A percentile compares a stretch with the other conserved stretches of the same genome.
phyloP scores from a whole-genome alignment of 1,140 invertebrate genomes.

The Polypedilum pembai region DNA sequence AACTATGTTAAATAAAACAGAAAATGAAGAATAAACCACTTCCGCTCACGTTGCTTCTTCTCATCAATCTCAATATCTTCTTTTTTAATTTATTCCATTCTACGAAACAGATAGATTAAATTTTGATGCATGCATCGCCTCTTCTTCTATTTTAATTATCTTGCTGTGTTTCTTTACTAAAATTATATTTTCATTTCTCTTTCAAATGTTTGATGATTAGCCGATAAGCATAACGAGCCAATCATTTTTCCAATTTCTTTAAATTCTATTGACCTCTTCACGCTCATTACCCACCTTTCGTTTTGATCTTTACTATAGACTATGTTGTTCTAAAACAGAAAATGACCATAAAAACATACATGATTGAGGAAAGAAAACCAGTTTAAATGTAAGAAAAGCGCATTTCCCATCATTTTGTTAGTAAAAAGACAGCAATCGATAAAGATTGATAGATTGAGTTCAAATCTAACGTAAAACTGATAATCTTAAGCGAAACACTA shows the following conservation, averaged over 20 bases:
- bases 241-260: neutral
- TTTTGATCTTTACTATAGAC: too few relatives aligned
- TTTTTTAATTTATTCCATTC: too few relatives aligned
- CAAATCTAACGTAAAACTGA: neutral
- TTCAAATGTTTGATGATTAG: neutral
- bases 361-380: too few relatives aligned
- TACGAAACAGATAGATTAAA: too few relatives aligned
- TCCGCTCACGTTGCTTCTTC: constrained; percentile 1
- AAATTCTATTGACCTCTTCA: neutral
- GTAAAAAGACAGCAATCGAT: neutral
- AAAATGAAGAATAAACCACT: neutral
- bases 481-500: neutral
- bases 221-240: constrained; percentile 16
- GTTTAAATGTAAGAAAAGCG: neutral
- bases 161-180: neutral
- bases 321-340: too few relatives aligned
- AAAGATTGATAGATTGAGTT: constrained; percentile 21
- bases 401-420: neutral
- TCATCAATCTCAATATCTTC: too few relatives aligned
- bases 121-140: too few relatives aligned
- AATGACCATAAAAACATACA: too few relatives aligned
- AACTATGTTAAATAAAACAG: neutral
- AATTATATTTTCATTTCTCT: neutral
- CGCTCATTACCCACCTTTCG: too few relatives aligned
- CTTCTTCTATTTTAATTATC: too few relatives aligned